Conservation (phyloP, 2,113 vertebrate species). For the Oxyura jamaicensis region DNA sequence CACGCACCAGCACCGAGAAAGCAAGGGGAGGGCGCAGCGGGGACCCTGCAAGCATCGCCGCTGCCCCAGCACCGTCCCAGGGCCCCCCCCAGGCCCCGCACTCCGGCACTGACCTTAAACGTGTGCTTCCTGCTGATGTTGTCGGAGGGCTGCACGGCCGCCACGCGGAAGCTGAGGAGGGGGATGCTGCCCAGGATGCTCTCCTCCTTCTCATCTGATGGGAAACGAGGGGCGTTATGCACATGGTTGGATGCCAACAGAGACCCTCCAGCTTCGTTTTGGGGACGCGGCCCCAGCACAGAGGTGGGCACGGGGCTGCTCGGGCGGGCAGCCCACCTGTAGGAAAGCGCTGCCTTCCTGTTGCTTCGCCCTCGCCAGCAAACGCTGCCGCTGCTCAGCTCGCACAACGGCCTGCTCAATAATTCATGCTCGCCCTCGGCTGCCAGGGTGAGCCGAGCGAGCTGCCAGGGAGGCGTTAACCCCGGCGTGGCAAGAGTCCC, state of each 20-base stretch:
- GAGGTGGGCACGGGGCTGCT: too few relatives aligned
- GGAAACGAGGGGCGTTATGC: neutral
- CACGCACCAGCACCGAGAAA: neutral
- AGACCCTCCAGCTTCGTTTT: fast-evolving
- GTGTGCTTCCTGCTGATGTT: conserved; percentile 93
- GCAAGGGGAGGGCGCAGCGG: neutral
- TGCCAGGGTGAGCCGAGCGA: neutral
- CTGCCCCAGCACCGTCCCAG: neutral
- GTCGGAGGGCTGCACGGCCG: conserved; percentile 84
- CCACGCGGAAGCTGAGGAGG: conserved; percentile 91
- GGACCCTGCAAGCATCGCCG: neutral
- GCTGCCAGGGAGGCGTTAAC: conserved; percentile 41
- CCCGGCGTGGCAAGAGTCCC: fast-evolving
- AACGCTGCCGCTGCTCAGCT: neutral
- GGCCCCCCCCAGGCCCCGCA: neutral
- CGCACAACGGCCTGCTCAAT: conserved; percentile 21
- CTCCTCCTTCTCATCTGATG: conserved; percentile 93
- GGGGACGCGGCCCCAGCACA: neutral
- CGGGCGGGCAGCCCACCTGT: neutral
- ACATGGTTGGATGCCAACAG: fast-evolving
- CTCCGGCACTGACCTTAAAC: conserved; percentile 89
- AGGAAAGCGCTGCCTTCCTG: neutral
- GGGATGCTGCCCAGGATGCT: conserved; percentile 91
- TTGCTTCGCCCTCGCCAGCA: neutral
- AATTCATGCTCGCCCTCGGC: conserved; percentile 48